Evolutionary conservation across 2,113 vertebrate genomes (phyloP), one percentile per base, ranked within the genome.

Genomic region (Calidris pygmaea): DNA sequence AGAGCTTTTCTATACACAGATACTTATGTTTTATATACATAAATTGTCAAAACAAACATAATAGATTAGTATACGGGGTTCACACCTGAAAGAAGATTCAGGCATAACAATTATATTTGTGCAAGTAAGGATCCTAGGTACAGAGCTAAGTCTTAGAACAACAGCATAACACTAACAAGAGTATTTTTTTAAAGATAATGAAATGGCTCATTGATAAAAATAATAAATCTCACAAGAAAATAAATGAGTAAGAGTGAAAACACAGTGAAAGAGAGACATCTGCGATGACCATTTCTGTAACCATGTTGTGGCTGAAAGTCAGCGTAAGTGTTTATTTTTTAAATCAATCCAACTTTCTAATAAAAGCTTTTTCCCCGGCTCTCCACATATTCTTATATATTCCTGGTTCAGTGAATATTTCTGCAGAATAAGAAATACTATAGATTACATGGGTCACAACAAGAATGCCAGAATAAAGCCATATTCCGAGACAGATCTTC

Each of bases 371-470:
- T 77, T 3, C 9, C 11, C 6, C 3, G 1, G 2, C 55, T 81
- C 43, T 84, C 43, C 65, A 59, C 37, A 21, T 55, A 74, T 16
- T 80, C 67, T 58, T 85, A 13, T 18, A 39, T 23, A 14, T 76
- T 94, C 59, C 70, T 93, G 87, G 85, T 90, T 95, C 95, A 96
- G 43, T 94, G 92, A 92, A 7, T 76, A 60, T 30, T 70, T 92
- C 81, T 58, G 56, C 20, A 94, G 60, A 96, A 93, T 85, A 83
- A 93, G 85, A 97, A 94, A 96, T 95, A 89, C 85, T 95, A 96
- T 94, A 78, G 88, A 96, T 97, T 96, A 96, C 96, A 97, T 92
- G 96, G 95, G 90, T 96, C 96, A 97, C 60, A 88, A 95, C 82
- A 78, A 75, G 76, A 89, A 92, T 67, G n/a, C 76, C 83, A 72